Conservation (phyloP, 2,888 invertebrate genomes). For the Ischnus inquisitorius region DNA sequence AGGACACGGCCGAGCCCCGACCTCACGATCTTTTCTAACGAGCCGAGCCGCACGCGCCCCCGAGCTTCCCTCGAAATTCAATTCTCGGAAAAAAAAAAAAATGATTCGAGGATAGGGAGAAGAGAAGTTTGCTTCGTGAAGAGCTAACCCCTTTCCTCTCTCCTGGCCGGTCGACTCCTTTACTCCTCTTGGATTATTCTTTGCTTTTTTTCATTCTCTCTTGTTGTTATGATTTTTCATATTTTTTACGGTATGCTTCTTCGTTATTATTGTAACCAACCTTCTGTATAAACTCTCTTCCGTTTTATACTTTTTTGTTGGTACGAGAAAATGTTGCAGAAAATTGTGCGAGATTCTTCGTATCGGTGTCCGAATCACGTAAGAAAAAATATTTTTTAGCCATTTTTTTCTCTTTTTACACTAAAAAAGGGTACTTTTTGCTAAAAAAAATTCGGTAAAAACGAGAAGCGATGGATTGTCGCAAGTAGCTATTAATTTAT, state of each 20-base stretch:
- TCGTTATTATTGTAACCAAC: neutral
- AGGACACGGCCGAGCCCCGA: constrained; percentile 54
- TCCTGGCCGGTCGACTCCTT: constrained; percentile 20
- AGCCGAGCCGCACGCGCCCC: constrained; percentile 71
- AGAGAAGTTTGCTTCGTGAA: constrained; percentile 27
- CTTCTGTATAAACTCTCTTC: neutral
- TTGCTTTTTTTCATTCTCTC: constrained; percentile 6
- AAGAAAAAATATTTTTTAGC: too few species aligned
- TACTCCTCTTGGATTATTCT: constrained; percentile 19
- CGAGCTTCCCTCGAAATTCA: constrained; percentile 69
- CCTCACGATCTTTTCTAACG: constrained; percentile 67
- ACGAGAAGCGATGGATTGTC: too few species aligned
- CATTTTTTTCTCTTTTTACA: too few species aligned
- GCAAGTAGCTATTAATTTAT: too few species aligned
- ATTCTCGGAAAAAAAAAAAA: constrained; percentile 65
- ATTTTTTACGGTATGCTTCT: neutral
- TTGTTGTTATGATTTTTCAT: neutral
- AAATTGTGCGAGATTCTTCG: too few species aligned
- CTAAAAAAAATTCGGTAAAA: too few species aligned
- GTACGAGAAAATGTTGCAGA: too few species aligned
- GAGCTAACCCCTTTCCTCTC: constrained; percentile 1
- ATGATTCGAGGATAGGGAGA: constrained; percentile 12
- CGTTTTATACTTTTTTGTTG: neutral
- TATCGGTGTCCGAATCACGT: too few species aligned
- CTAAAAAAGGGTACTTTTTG: too few species aligned